Percentiles rank a stretch among this genome's conserved stretches.
Conservation (phyloP, 2,797 vertebrate species). For the Phylloscopus collybita region DNA sequence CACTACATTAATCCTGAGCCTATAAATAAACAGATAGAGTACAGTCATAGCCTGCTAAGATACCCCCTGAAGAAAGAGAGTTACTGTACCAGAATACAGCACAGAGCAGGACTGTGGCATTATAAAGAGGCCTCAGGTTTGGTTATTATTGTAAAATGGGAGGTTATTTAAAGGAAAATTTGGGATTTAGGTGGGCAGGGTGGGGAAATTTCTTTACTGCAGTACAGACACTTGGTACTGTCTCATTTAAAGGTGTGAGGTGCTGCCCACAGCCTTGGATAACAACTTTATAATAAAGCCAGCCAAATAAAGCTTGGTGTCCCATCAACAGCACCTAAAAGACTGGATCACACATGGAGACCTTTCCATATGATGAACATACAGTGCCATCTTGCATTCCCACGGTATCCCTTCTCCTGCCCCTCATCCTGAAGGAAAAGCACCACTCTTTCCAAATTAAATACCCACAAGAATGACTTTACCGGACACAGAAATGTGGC, state of each 20-base stretch:
- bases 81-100: neutral
- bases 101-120: neutral
- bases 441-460: neutral
- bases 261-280: neutral
- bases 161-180: neutral
- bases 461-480: neutral
- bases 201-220: neutral
- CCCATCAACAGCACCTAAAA: neutral
- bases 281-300: neutral
- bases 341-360: neutral
- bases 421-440: neutral
- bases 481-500: neutral
- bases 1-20: slow-evolving; percentile 63
- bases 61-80: slow-evolving; percentile 2
- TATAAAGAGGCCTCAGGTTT: neutral
- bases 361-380: neutral
- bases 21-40: slow-evolving; percentile 55
- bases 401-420: neutral
- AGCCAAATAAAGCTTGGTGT: neutral
- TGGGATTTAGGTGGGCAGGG: neutral
- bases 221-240: neutral
- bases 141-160: neutral
- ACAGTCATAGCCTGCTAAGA: neutral
- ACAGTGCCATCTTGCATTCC: neutral
- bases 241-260: neutral